Evolutionary conservation across 2,888 invertebrate genomes (phyloP).

Genomic region (Sinhomidia bicolor): DNA sequence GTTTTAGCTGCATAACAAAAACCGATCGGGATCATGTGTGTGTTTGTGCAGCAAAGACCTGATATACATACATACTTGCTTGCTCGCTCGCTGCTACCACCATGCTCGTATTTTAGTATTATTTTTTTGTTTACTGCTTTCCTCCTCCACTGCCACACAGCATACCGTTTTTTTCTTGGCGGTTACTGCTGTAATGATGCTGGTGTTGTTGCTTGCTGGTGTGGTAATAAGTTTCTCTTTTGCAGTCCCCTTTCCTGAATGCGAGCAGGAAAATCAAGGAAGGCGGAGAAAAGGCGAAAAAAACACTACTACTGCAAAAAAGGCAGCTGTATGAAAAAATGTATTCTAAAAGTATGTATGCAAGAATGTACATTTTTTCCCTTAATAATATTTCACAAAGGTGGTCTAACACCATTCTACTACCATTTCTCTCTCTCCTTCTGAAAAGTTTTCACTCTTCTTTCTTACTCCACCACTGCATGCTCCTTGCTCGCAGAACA

Average conservation of each 20-base stretch:
- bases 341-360: neutral
- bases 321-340: neutral
- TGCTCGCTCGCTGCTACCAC: neutral
- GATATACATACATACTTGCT: too few species aligned
- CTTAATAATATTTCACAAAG: conserved; percentile 35
- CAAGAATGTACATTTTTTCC: neutral
- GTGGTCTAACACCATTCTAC: neutral
- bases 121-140: conserved; percentile 16
- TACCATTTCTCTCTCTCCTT: neutral
- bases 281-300: conserved; percentile 48
- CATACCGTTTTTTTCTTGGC: neutral
- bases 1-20: too few species aligned
- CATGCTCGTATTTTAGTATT: conserved; percentile 10
- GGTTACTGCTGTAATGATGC: conserved; percentile 11
- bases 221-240: conserved; percentile 44
- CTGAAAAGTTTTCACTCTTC: conserved; percentile 19
- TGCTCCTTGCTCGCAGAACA: too few species aligned
- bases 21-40: conserved; percentile 6
- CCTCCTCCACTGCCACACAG: too few species aligned
- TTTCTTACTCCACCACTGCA: neutral
- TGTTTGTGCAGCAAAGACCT: too few species aligned
- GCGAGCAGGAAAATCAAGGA: conserved; percentile 39
- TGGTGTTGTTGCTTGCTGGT: conserved; percentile 1
- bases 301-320: conserved; percentile 13
- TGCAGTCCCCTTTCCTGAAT: conserved; percentile 40